These are phyloP conservation scores for Agelastica alni DNA, from an alignment of 2,888 invertebrate species.

Conservation along the genomic window DNA sequence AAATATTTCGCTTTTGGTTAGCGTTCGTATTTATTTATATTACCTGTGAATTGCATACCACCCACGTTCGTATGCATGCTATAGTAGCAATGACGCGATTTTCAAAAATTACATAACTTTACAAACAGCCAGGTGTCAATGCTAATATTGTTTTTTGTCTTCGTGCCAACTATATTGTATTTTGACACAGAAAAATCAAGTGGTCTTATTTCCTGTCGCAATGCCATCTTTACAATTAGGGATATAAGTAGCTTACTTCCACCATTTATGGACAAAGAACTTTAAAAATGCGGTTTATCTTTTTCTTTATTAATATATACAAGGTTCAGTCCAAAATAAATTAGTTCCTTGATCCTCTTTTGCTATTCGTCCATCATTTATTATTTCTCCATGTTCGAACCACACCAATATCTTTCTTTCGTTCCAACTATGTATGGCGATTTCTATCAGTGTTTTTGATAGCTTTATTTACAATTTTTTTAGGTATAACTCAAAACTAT, in stretches of 20 bases:
- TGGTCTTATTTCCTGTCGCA: not conserved
- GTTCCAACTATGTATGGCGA: no score
- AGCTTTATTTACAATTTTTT: no score
- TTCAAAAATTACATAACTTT: constrained; percentile 29
- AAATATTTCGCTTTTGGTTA: no score
- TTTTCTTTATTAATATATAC: not conserved
- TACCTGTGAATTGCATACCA: not conserved
- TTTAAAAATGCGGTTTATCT: no score
- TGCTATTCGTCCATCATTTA: no score
- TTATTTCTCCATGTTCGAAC: no score
- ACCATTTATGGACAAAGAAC: no score
- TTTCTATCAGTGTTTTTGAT: no score
- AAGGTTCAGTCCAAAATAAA: not conserved
- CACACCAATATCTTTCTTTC: no score
- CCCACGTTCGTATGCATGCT: not conserved
- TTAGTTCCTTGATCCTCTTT: not conserved
- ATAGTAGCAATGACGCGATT: constrained; percentile 20
- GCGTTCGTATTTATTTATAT: not conserved
- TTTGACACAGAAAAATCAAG: not conserved
- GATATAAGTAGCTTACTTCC: no score
- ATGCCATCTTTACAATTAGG: not conserved
- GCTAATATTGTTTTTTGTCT: constrained; percentile 15
- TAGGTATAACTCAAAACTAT: no score
- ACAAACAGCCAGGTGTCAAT: constrained; percentile 21
- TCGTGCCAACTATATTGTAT: constrained; percentile 5